Evolutionary conservation across 2,113 vertebrate genomes (phyloP), one percentile per base, ranked within the genome.

Genomic region (Opisthocomus hoazin): DNA sequence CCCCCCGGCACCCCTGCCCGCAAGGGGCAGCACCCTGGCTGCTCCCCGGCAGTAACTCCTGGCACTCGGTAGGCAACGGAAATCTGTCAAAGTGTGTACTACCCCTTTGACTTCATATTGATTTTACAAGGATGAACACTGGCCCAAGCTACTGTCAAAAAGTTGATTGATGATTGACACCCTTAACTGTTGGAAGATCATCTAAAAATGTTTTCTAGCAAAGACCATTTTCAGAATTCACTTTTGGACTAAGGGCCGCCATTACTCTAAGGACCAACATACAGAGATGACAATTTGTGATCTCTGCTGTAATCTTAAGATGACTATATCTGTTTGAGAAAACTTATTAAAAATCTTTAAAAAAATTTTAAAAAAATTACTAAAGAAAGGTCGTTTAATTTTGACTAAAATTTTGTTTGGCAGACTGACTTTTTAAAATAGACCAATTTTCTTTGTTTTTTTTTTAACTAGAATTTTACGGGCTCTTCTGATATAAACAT

Each of bases 1-100:
- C 20, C 5, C 41, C 36, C 22, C 3, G 6, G 32, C 57, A 53
- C 21, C 18, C 5, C 48, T 29, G 13, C 16, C 60, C 6, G 1
- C 1, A 0, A 17, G 23, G 58, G 20, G 36, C 54, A 70, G 58
- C 45, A 14, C 11, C 1, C 2, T 0, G 0, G 12, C 16, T 75
- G 34, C 23, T 85, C 34, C 23, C 21, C 22, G 51, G 10, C 74
- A 82, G 36, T 13, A 71, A 34, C 57, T 79, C 24, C 63, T n/a
- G 53, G 19, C 58, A 75, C 11, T 27, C 11, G 1, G 21, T 21
- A 34, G 11, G 32, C 83, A 88, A 74, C 29, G n/a, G 68, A 77
- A 90, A 63, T 54, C 50, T 81, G 46, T 66, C 63, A 53, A 80
- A 64, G 22, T 30, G 10, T 37, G 23, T 27, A 9, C 70, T 83